Evolutionary conservation across 2,113 vertebrate species (phyloP), one percentile per base, ranked within the genome.

Genomic region (Amphiprion ocellaris): DNA sequence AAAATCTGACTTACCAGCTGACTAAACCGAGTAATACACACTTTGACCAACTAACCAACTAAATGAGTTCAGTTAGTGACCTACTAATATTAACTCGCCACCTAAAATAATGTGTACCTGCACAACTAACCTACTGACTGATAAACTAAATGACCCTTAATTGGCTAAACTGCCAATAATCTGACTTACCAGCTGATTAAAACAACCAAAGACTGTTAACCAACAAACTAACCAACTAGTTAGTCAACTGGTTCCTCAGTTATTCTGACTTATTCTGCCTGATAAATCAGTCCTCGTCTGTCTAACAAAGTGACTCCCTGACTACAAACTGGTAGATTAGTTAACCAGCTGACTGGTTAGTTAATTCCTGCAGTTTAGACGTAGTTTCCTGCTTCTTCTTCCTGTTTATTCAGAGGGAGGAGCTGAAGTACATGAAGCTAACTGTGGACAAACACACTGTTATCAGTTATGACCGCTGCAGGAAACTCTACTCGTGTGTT

Each of bases 391-490:
- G 39, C 10, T 61, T 63, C 41, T 74, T 21, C 44, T 74, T 21
- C 28, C 54, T 81, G 72, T 77, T 69, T 85, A 49, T 70, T 75
- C 62, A 87, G 73, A 77, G 82, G 87, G 87, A 84, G 83, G 50
- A 68, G 79, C 69, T 1, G 7, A 73, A 63, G 58, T 52, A 72
- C 19, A 64, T 52, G 56, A 39, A 53, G 67, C 28, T 58, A 55
- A 55, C 30, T 33, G 16, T 53, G 4, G 10, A 56, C 16, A 59
- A 14, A 72, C 54, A 66, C 24, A 11, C 17, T 56, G 33, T 37
- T 59, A 66, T 49, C 79, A 77, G 84, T 80, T 58, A 41, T 24
- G 56, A 24, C 50, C 41, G 49, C 30, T 52, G 4, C 44, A 75
- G 60, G 67, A 69, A 67, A 61, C 5, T 17, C 4, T n/a, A 8